These are phyloP conservation scores for Malurus splendens DNA, from an alignment of 2,797 vertebrate species.

Conservation along the genomic window DNA sequence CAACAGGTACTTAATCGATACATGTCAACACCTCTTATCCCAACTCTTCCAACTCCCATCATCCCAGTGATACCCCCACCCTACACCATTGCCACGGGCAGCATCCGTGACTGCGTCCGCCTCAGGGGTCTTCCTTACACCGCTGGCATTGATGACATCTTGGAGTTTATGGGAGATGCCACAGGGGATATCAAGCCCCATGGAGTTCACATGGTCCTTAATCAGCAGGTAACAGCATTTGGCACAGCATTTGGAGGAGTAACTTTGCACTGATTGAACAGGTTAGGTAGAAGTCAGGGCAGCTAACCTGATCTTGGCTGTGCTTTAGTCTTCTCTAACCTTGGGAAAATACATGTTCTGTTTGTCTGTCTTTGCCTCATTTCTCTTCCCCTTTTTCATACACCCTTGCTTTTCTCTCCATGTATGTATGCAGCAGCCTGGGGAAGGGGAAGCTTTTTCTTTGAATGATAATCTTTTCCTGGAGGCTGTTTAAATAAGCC, in stretches of 20 bases:
- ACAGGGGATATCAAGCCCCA: conserved; percentile 92
- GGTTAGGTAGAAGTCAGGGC: background rate
- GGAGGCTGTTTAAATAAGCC: background rate
- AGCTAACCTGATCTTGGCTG: background rate
- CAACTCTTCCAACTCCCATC: conserved; percentile 85
- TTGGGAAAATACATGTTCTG: background rate
- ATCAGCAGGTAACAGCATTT: conserved; percentile 84
- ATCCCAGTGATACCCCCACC: conserved; percentile 82
- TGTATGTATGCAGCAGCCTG: background rate
- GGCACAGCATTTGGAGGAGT: background rate
- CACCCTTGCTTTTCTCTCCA: background rate
- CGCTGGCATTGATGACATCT: conserved; percentile 90
- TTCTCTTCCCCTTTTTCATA: background rate
- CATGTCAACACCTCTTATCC: conserved; percentile 88
- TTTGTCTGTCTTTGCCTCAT: background rate
- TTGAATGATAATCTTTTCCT: background rate
- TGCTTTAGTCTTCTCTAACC: background rate
- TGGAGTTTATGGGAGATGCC: conserved; percentile 92
- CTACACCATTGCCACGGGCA: conserved; percentile 80
- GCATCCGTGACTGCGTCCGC: conserved; percentile 84
- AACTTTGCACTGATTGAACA: background rate
- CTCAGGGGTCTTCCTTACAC: conserved; percentile 92
- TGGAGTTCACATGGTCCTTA: conserved; percentile 96
- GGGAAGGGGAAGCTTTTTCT: background rate
- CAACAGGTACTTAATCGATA: conserved; percentile 90